A percentile compares a stretch with the other conserved stretches of the same genome.
Conservation (phyloP, 2,797 vertebrate genomes). For the Euthynnus affinis region DNA sequence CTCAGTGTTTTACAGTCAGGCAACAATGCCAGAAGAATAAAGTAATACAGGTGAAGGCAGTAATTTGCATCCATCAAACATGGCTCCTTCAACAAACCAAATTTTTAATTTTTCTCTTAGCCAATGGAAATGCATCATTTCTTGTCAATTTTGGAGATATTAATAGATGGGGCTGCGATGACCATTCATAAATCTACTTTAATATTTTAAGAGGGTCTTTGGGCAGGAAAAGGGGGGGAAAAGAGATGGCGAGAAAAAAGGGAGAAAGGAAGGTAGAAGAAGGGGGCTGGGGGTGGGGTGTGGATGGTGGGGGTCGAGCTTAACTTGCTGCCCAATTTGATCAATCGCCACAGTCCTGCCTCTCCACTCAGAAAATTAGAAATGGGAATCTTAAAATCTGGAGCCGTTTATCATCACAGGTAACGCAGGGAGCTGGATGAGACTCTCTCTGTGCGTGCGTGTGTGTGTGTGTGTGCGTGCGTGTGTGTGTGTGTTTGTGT, state of each 20-base stretch:
- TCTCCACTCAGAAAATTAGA: constrained; percentile 89
- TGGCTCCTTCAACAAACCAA: constrained; percentile 55
- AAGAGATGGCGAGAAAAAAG: constrained; percentile 48
- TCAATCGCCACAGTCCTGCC: constrained; percentile 87
- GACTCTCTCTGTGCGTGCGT: constrained; percentile 23
- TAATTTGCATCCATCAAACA: constrained; percentile 66
- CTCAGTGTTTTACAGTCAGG: not conserved
- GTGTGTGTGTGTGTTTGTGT: constrained; percentile 22
- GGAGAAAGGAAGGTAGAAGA: constrained; percentile 37
- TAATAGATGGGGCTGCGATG: constrained; percentile 83
- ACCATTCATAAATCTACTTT: constrained; percentile 88
- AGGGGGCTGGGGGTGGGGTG: constrained; percentile 47
- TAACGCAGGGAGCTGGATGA: constrained; percentile 47
- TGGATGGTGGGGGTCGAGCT: constrained; percentile 57
- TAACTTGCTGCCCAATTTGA: constrained; percentile 86
- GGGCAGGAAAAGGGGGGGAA: constrained; percentile 65
- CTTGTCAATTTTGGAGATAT: constrained; percentile 84
- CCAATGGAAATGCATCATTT: constrained; percentile 76
- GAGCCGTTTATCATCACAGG: constrained; percentile 86
- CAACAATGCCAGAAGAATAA: constrained; percentile 16
- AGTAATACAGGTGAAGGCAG: constrained; percentile 40
- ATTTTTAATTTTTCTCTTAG: constrained; percentile 61
- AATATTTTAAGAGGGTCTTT: constrained; percentile 89
- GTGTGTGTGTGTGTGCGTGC: constrained; percentile 26
- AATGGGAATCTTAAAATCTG: constrained; percentile 89